Conservation (phyloP, 2,113 vertebrate species). For the Triplophysa rosa region DNA sequence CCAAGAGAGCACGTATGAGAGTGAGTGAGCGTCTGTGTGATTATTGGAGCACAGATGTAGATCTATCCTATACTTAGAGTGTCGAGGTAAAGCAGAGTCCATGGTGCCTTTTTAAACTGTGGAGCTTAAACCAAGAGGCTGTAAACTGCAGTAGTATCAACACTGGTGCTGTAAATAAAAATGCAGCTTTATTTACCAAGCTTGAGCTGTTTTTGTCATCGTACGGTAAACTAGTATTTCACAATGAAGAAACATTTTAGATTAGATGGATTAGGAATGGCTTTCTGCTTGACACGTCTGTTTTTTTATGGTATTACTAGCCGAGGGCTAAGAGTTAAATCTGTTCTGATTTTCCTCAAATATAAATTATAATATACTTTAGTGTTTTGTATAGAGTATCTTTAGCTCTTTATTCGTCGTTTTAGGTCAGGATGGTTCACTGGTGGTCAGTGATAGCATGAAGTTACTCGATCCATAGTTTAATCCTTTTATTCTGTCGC, state of each 20-base stretch:
- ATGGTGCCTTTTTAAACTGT: conserved; percentile 11
- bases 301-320: neutral
- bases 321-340: no score
- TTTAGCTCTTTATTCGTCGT: neutral
- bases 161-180: conserved; percentile 3
- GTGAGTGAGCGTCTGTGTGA: conserved; percentile 20
- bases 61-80: conserved; percentile 33
- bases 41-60: conserved; percentile 28
- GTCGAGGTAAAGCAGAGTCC: conserved; percentile 24
- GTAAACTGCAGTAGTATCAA: neutral
- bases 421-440: conserved; percentile 1
- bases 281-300: neutral
- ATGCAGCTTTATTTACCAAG: neutral
- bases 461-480: neutral
- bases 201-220: neutral
- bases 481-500: conserved; percentile 40
- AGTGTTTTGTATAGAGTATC: neutral
- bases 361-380: no score
- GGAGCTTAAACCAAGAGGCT: conserved; percentile 8
- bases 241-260: neutral
- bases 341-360: no score
- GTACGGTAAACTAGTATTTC: neutral
- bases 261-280: neutral
- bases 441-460: conserved; percentile 14
- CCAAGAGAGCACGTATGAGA: neutral